These are phyloP conservation scores for Borostomias antarcticus DNA, from an alignment of 2,797 vertebrate species.

Conservation along the genomic window DNA sequence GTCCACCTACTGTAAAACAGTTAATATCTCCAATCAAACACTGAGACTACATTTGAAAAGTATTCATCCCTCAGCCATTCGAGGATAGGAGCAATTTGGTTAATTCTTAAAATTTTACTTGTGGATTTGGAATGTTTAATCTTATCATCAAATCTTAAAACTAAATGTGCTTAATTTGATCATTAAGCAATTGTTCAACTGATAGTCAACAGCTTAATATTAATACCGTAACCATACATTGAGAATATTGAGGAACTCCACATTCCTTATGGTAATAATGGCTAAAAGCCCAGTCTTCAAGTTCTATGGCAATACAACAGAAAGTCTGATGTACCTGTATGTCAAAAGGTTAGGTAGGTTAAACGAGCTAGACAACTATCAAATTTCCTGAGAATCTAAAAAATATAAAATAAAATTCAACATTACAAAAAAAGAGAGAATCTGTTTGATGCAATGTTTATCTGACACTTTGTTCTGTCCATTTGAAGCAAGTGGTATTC, in stretches of 20 bases:
- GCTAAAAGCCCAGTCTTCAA: slow-evolving; percentile 34
- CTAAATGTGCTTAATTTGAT: slow-evolving; percentile 55
- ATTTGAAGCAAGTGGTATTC: not conserved
- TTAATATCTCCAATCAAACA: slow-evolving; percentile 28
- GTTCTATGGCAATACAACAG: slow-evolving; percentile 2
- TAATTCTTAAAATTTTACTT: slow-evolving; percentile 42
- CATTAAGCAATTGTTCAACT: slow-evolving; percentile 15
- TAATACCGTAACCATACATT: slow-evolving; percentile 24
- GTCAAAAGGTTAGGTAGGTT: slow-evolving; percentile 14
- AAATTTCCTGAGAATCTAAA: slow-evolving; percentile 61
- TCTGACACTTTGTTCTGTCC: not conserved
- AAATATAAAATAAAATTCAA: slow-evolving; percentile 17
- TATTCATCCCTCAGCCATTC: slow-evolving; percentile 47
- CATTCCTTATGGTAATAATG: slow-evolving; percentile 19
- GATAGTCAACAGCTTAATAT: slow-evolving; percentile 17
- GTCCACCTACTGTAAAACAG: slow-evolving; percentile 67
- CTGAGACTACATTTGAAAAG: not conserved
- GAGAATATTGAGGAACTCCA: slow-evolving; percentile 10
- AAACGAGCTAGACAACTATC: slow-evolving; percentile 29
- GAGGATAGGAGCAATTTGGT: slow-evolving; percentile 37
- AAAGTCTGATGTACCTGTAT: slow-evolving; percentile 22
- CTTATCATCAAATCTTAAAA: slow-evolving; percentile 45
- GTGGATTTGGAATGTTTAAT: slow-evolving; percentile 64
- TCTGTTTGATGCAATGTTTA: not conserved
- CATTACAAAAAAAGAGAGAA: not conserved